A percentile compares a stretch with the other conserved stretches of the same genome.
phyloP scores from a whole-genome alignment of 1,140 invertebrate genomes.

The Colletes latitarsis region DNA sequence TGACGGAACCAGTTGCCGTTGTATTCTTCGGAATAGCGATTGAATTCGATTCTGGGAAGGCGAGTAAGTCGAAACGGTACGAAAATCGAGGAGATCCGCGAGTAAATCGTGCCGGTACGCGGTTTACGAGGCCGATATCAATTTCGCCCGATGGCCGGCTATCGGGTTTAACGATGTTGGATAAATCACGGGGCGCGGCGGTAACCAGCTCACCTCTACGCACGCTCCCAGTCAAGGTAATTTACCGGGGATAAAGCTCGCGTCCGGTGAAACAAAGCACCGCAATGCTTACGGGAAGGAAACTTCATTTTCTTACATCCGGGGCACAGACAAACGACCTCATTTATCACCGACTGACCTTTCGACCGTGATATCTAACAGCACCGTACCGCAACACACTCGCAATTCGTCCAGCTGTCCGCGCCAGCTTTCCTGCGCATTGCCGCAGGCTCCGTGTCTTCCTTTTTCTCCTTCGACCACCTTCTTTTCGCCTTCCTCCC shows the following conservation, averaged over 20 bases:
- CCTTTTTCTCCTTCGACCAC: slow-evolving; percentile 9
- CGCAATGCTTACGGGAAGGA: slow-evolving; percentile 66
- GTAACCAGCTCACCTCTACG: slow-evolving; percentile 56
- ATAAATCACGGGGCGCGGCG: slow-evolving; percentile 43
- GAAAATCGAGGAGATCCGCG: neutral
- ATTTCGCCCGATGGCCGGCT: slow-evolving; percentile 41
- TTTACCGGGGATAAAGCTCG: slow-evolving; percentile 62
- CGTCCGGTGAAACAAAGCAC: slow-evolving; percentile 64
- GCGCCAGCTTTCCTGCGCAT: slow-evolving; percentile 64
- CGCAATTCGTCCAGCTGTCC: slow-evolving; percentile 68
- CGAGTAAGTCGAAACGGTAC: neutral
- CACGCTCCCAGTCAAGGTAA: slow-evolving; percentile 54
- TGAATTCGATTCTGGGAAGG: neutral
- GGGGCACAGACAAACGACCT: slow-evolving; percentile 67
- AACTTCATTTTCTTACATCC: slow-evolving; percentile 74
- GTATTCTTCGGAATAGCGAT: too few relatives aligned
- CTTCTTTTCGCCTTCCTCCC: slow-evolving; percentile 1
- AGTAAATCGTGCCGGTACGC: neutral
- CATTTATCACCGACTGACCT: slow-evolving; percentile 73
- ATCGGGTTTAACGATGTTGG: slow-evolving; percentile 49
- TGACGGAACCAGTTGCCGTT: too few relatives aligned
- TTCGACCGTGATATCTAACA: slow-evolving; percentile 63
- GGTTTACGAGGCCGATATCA: slow-evolving; percentile 47
- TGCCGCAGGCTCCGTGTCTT: slow-evolving; percentile 32
- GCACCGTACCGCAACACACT: slow-evolving; percentile 58